These are phyloP conservation scores for Trichonephila inaurata DNA, from an alignment of 1,140 invertebrate genomes.

Conservation along the genomic window DNA sequence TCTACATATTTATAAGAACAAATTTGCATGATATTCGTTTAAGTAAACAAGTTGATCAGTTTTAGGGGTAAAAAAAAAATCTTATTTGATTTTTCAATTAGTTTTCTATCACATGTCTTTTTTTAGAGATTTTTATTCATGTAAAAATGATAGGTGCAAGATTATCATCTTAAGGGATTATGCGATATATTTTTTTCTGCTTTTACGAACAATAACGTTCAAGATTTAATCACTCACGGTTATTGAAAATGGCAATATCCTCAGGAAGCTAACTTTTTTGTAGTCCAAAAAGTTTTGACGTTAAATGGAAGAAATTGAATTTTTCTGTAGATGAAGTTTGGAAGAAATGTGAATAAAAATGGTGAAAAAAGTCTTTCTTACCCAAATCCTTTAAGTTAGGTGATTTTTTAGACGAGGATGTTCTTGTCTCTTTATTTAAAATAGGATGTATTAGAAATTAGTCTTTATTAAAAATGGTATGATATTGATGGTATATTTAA, in stretches of 20 bases:
- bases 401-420: too few species aligned
- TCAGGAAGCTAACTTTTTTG: not conserved
- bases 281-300: not conserved
- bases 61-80: not conserved
- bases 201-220: not conserved
- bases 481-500: too few species aligned
- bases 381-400: too few species aligned
- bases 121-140: not conserved
- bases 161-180: constrained; percentile 28
- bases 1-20: not conserved
- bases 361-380: too few species aligned
- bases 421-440: too few species aligned
- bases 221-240: not conserved
- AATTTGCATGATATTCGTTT: too few species aligned
- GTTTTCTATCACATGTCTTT: not conserved
- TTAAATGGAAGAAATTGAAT: not conserved
- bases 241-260: not conserved
- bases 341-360: not conserved
- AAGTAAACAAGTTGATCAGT: not conserved
- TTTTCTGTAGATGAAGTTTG: not conserved
- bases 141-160: not conserved
- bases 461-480: too few species aligned
- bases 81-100: not conserved
- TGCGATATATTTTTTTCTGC: not conserved
- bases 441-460: too few species aligned